phyloP scores from a whole-genome alignment of 2,113 vertebrate genomes.

The Baryphthengus martii region DNA sequence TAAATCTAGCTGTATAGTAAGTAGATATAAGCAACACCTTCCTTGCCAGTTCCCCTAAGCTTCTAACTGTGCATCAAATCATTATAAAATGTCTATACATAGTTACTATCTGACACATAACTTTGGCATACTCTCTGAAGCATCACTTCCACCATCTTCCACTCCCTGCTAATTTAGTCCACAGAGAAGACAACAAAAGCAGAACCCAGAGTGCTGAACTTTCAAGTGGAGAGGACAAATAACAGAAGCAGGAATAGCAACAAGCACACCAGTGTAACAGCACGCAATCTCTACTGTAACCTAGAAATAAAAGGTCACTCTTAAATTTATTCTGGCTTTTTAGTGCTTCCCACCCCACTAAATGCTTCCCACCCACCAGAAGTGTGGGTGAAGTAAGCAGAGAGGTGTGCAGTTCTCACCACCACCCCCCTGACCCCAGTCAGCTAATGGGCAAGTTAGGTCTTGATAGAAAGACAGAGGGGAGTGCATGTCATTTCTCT shows the following conservation, averaged over 20 bases:
- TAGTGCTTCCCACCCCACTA: neutral
- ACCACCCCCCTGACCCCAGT: neutral
- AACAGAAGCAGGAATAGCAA: neutral
- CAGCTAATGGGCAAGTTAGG: slow-evolving; percentile 27
- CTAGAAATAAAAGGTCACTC: neutral
- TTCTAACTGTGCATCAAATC: neutral
- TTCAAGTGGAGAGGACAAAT: neutral
- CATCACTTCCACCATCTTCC: neutral
- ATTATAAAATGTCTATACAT: neutral
- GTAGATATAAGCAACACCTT: neutral
- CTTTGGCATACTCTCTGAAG: neutral
- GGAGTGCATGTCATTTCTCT: neutral
- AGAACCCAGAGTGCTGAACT: neutral
- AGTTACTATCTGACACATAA: neutral
- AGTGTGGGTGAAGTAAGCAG: neutral
- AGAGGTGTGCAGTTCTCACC: neutral
- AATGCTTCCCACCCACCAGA: neutral
- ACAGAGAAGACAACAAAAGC: neutral
- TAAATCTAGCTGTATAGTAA: neutral
- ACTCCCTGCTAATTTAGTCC: neutral
- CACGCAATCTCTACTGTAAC: neutral
- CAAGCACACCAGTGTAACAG: neutral
- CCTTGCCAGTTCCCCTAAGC: neutral
- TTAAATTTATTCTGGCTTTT: neutral
- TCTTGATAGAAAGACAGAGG: slow-evolving; percentile 17